Base-by-base conservation (phyloP, 2,888 invertebrate species). In the Andrena chrysosceles region DNA sequence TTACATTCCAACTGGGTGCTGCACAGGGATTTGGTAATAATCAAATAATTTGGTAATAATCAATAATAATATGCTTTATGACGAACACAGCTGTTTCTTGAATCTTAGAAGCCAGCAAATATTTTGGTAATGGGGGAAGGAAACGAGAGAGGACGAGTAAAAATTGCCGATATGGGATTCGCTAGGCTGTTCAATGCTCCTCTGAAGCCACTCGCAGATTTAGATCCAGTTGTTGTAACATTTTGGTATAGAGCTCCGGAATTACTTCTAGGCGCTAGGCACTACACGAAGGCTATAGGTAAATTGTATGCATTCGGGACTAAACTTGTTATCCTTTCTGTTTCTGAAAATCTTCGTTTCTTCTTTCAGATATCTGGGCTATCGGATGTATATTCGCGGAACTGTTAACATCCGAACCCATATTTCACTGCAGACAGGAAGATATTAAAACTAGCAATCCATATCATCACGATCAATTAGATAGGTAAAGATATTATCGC, bases 231-330 rank as follows among this genome's bases (percentile, higher is more conserved):
- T 2, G 99, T 99, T 60, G 99, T 99, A 2, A 99, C 99, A 86
- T 99, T 99, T 95, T 99, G 99, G 99, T 99, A 99, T 94, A 96
- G 99, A 92, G 99, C 99, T 1, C 99, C 99, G 0, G 99, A 99
- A 94, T 94, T 99, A 77, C 94, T 99, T 67, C 95, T 99, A 31
- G 99, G 98, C 26, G 99, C 99, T 42, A 96, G 99, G 79, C 99
- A 99, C 96, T 99, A 99, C 92, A 99, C 99, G 4, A 99, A 99
- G 95, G 99, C 99, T 82, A 99, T 99, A 91, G 98, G 98, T 98
- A 95, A 60, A 75, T 42, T 0, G 2, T 4, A 23, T 7, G 7
- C 23, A 23, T n/a, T 54, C 63, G 23, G 63, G 62, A 49, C 3
- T 13, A 13, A 8, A 31, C 10, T 33, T n/a, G 49, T 48, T n/a